phyloP scores from a whole-genome alignment of 2,113 vertebrate genomes.

The Coreoperca whiteheadi region DNA sequence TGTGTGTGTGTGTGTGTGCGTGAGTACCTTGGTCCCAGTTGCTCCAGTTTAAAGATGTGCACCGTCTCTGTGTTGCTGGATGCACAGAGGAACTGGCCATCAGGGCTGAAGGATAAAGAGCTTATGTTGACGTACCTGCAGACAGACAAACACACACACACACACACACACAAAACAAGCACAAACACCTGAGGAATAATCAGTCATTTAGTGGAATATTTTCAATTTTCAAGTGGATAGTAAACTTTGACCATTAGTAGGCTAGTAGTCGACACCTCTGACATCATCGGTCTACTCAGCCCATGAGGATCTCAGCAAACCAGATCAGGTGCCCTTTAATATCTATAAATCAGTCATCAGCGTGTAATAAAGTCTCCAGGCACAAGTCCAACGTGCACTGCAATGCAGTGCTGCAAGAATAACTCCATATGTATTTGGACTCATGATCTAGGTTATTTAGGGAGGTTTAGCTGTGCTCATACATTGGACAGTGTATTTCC shows the following conservation, averaged over 20 bases:
- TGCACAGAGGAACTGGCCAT: slow-evolving; percentile 94
- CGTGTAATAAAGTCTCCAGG: not conserved
- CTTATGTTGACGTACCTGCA: slow-evolving; percentile 94
- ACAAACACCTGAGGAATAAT: not conserved
- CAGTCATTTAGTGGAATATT: not conserved
- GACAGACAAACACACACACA: slow-evolving; percentile 29
- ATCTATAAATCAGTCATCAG: not conserved
- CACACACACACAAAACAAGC: slow-evolving; percentile 38
- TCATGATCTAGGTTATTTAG: not conserved
- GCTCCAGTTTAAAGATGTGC: slow-evolving; percentile 96
- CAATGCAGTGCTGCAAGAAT: not conserved
- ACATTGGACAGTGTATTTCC: not conserved
- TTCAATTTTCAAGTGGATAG: not conserved
- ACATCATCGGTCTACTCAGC: not conserved
- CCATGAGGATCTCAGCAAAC: not conserved
- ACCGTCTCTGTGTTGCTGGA: slow-evolving; percentile 98
- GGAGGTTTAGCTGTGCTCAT: not conserved
- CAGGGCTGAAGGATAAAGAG: slow-evolving; percentile 94
- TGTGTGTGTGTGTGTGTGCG: slow-evolving; percentile 16
- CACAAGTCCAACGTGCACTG: not conserved
- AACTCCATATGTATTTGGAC: not conserved
- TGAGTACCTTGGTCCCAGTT: slow-evolving; percentile 85
- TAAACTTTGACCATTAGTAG: not conserved
- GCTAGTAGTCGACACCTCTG: not conserved
- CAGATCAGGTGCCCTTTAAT: not conserved